Evolutionary conservation across 2,797 vertebrate genomes (phyloP).

Genomic region (Propithecus deckenii): DNA sequence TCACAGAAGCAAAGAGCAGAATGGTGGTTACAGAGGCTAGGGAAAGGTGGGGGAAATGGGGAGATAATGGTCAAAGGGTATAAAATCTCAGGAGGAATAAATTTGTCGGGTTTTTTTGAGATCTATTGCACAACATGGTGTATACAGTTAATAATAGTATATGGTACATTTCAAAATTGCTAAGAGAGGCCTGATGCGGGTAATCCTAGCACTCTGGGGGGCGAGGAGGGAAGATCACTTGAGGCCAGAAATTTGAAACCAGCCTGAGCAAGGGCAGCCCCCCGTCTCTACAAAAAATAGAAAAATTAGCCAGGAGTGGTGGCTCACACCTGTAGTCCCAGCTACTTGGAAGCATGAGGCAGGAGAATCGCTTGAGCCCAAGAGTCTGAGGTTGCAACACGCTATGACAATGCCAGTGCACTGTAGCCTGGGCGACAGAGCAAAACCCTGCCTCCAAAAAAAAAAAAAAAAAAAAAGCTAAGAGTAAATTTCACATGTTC

Average conservation of each 20-base stretch:
- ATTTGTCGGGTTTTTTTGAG: background rate
- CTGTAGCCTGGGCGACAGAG: background rate
- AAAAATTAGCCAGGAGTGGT: background rate
- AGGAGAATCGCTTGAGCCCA: background rate
- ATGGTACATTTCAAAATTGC: background rate
- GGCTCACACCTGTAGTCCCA: background rate
- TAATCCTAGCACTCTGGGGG: background rate
- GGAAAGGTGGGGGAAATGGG: too few species aligned
- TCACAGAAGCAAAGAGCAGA: background rate
- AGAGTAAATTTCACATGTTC: background rate
- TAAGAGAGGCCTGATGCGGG: background rate
- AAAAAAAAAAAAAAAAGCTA: background rate
- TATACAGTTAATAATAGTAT: background rate
- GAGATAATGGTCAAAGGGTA: background rate
- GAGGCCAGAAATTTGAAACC: background rate
- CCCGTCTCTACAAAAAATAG: background rate
- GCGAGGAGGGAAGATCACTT: background rate
- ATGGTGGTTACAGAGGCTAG: background rate
- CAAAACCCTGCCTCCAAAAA: background rate
- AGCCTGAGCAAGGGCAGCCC: background rate
- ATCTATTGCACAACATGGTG: background rate
- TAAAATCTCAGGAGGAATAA: background rate
- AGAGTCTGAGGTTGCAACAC: background rate
- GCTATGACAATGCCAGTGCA: background rate
- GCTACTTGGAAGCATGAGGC: background rate